These are phyloP conservation scores for Corapipo altera DNA, from an alignment of 2,113 vertebrate genomes.

Conservation along the genomic window DNA sequence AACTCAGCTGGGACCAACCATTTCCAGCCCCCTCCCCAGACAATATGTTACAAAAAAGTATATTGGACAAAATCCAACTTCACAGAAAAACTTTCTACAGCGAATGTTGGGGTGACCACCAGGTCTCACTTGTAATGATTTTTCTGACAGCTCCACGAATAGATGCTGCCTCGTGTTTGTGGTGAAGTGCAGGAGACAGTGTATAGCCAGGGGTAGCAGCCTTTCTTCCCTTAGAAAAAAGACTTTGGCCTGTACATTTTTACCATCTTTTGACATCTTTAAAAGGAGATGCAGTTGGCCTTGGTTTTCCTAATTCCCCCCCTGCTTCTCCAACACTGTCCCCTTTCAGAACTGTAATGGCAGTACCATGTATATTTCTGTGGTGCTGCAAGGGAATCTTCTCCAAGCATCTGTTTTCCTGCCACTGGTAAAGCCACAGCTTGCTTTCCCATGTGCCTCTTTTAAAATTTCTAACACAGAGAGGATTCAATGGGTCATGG, in stretches of 20 bases:
- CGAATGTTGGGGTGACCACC: not conserved
- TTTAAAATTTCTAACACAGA: not conserved
- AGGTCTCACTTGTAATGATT: not conserved
- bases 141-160: not conserved
- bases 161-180: not conserved
- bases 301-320: not conserved
- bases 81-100: not conserved
- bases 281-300: not conserved
- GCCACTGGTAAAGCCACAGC: not conserved
- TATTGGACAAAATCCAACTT: not conserved
- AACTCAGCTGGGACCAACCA: too few relatives aligned
- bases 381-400: not conserved
- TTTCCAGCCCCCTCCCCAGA: too few relatives aligned
- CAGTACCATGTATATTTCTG: not conserved
- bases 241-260: not conserved
- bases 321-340: fast-evolving
- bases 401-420: not conserved
- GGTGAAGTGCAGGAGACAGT: not conserved
- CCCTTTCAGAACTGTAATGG: not conserved
- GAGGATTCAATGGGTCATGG: not conserved
- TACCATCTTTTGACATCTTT: not conserved
- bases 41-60: not conserved
- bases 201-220: not conserved
- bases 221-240: not conserved
- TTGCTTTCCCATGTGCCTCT: not conserved